Evolutionary conservation across 2,888 invertebrate species (phyloP).

Genomic region (Galeruca laticollis): DNA sequence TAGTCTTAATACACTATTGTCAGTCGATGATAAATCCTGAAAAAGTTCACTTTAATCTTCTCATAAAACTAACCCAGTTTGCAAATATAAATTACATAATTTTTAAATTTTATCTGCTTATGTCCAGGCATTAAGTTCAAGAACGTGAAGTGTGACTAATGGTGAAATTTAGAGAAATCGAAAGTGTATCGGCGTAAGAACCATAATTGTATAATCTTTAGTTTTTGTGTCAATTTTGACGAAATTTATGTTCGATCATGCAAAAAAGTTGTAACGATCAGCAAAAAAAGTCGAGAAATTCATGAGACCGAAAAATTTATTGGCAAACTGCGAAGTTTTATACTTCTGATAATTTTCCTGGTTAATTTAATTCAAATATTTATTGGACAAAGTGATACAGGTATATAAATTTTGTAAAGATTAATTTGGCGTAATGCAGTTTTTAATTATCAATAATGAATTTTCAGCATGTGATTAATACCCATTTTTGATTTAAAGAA

Average conservation of each 20-base stretch:
- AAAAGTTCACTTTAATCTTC: background rate
- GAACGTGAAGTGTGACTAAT: conserved; percentile 36
- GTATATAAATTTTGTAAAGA: no score
- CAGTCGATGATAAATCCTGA: conserved; percentile 12
- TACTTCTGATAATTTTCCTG: no score
- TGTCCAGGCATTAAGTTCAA: conserved; percentile 33
- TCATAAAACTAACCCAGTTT: background rate
- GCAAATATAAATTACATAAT: conserved; percentile 5
- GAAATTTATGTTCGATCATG: conserved; percentile 16
- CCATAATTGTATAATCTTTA: conserved; percentile 32
- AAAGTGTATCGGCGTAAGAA: conserved; percentile 33
- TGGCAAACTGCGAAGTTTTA: background rate
- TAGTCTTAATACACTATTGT: no score
- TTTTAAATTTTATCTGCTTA: conserved; percentile 20
- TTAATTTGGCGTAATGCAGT: no score
- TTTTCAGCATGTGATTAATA: no score
- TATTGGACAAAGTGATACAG: no score
- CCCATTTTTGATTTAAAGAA: no score
- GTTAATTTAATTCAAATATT: no score
- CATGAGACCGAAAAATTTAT: conserved; percentile 23
- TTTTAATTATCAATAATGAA: no score
- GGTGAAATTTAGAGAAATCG: conserved; percentile 37
- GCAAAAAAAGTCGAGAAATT: conserved; percentile 1
- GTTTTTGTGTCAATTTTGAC: conserved; percentile 16
- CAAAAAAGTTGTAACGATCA: conserved; percentile 10